Evolutionary conservation across 2,113 vertebrate species (phyloP).

Genomic region (Percina caprodes): DNA sequence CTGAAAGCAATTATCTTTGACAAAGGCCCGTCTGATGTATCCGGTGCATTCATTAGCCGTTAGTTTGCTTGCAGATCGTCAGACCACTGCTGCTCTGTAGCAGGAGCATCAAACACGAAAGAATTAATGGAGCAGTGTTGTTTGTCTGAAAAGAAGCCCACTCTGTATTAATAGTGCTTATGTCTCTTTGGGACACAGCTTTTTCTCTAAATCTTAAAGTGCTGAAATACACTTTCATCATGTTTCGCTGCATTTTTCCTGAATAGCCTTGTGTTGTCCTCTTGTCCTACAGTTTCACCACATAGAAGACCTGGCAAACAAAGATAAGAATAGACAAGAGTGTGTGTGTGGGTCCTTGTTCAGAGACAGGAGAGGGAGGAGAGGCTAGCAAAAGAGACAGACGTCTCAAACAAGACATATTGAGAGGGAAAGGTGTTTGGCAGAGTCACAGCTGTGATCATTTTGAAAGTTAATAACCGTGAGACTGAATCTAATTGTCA

Average conservation of each 20-base stretch:
- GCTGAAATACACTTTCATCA: no score
- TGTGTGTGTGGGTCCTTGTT: not conserved
- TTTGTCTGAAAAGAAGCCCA: not conserved
- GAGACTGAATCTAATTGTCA: conserved; percentile 12
- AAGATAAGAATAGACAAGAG: not conserved
- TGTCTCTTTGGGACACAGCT: no score
- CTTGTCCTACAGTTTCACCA: not conserved
- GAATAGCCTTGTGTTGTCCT: not conserved
- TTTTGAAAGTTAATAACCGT: not conserved
- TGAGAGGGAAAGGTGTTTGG: not conserved
- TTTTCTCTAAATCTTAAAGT: no score
- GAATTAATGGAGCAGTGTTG: not conserved
- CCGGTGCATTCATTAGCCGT: not conserved
- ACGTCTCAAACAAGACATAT: not conserved
- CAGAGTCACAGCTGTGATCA: conserved; percentile 2
- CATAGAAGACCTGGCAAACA: not conserved
- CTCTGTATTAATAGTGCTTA: not conserved
- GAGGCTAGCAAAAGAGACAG: not conserved
- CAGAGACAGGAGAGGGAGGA: not conserved
- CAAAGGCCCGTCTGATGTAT: not conserved
- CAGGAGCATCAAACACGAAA: not conserved
- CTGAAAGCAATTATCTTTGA: not conserved
- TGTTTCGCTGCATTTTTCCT: not conserved
- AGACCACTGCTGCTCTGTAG: not conserved
- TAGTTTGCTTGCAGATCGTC: not conserved